Percentiles rank a stretch among this genome's conserved stretches.
Evolutionary conservation across 1,140 invertebrate genomes (phyloP).

Genomic region (Onthophagus taurus): DNA sequence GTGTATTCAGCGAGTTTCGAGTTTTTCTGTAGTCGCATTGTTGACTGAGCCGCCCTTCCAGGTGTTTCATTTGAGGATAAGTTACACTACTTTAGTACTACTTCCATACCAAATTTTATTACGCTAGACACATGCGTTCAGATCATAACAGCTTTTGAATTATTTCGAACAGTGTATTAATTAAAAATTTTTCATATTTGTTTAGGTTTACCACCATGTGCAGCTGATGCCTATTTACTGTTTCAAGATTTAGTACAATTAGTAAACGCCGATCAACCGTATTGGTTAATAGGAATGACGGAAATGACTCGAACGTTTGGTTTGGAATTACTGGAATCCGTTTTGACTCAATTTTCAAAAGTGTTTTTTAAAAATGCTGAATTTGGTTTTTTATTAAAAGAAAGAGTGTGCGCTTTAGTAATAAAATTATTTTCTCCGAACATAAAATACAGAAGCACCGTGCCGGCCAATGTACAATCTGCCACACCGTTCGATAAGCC

Average conservation of each 20-base stretch:
- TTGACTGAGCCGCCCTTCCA: too few species aligned
- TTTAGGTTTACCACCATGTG: constrained; percentile 64
- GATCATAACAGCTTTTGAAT: too few species aligned
- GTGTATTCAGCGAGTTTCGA: too few species aligned
- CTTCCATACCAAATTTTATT: too few species aligned
- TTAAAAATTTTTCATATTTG: background rate
- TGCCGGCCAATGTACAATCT: constrained; percentile 42
- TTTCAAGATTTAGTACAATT: constrained; percentile 95
- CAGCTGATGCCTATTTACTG: constrained; percentile 89
- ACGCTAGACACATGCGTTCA: too few species aligned
- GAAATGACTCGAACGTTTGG: constrained; percentile 97
- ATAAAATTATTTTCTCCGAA: constrained; percentile 97
- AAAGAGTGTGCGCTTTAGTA: constrained; percentile 92
- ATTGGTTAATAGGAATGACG: constrained; percentile 89
- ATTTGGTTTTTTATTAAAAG: constrained; percentile 91
- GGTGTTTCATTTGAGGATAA: too few species aligned
- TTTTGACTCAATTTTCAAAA: constrained; percentile 81
- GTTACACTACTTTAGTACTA: too few species aligned
- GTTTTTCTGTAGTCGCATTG: too few species aligned
- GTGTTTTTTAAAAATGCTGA: constrained; percentile 93
- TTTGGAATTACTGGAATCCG: constrained; percentile 87
- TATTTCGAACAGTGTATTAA: too few species aligned
- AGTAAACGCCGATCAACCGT: constrained; percentile 92
- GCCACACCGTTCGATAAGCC: constrained; percentile 75
- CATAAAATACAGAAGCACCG: constrained; percentile 72